Conservation (phyloP, 1,140 invertebrate genomes). For the Camponotus pennsylvanicus region DNA sequence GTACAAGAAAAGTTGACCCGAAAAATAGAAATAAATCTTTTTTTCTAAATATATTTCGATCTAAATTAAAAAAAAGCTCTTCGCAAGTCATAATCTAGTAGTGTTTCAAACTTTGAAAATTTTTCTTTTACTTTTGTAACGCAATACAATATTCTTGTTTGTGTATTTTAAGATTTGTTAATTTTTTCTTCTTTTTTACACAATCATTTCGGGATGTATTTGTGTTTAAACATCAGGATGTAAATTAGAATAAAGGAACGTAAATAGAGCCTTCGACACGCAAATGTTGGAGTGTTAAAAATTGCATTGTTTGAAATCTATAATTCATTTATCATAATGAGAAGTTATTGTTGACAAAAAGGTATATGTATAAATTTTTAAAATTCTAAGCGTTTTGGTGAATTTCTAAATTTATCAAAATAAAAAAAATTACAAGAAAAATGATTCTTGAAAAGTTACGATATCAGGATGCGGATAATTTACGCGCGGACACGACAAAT, state of each 20-base stretch:
- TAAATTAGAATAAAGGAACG: neutral
- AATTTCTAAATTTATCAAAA: slow-evolving; percentile 14
- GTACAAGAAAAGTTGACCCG: neutral
- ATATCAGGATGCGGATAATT: slow-evolving; percentile 11
- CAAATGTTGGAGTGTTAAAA: neutral
- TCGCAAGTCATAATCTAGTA: neutral
- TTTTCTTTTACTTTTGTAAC: neutral
- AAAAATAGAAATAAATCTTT: neutral
- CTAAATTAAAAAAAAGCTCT: neutral
- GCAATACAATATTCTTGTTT: too few relatives aligned
- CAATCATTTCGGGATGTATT: neutral
- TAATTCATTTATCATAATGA: neutral
- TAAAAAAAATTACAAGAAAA: neutral
- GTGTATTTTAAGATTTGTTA: neutral
- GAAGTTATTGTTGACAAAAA: neutral
- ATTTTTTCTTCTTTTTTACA: neutral
- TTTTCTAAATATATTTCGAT: neutral
- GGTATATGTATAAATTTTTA: neutral
- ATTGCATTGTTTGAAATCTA: neutral
- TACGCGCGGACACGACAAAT: neutral
- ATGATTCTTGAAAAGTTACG: neutral
- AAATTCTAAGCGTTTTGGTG: neutral
- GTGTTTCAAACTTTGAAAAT: neutral
- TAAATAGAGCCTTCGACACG: neutral
- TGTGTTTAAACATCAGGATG: neutral